Evolutionary conservation across 2,113 vertebrate species (phyloP).

Genomic region (Vulpes ferrilata): DNA sequence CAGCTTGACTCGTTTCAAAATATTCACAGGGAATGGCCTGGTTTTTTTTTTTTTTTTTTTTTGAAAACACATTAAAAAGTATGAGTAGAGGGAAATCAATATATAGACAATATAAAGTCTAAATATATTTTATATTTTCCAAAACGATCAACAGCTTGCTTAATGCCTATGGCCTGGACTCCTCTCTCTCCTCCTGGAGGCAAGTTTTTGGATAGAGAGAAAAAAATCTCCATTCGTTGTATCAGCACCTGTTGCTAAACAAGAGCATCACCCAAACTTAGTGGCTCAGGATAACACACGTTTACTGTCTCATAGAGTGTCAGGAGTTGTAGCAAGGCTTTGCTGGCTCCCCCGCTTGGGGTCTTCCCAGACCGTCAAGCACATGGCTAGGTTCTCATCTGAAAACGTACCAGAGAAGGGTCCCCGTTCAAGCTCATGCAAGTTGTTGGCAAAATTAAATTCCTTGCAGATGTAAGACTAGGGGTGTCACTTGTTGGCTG

Average conservation of each 20-base stretch:
- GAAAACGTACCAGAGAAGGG: neutral
- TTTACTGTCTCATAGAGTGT: neutral
- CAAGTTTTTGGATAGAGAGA: neutral
- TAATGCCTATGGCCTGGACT: neutral
- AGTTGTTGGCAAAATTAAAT: neutral
- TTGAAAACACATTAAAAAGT: neutral
- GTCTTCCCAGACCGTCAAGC: neutral
- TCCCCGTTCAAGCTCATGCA: neutral
- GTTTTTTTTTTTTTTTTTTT: neutral
- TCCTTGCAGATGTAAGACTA: neutral
- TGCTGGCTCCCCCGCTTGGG: neutral
- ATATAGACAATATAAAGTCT: neutral
- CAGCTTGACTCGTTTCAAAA: neutral
- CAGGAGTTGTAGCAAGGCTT: neutral
- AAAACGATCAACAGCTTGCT: neutral
- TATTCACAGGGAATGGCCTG: neutral
- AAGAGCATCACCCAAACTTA: neutral
- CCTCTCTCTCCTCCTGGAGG: neutral
- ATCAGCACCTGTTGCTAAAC: neutral
- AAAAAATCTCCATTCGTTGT: neutral
- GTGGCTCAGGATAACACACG: neutral
- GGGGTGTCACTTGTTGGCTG: neutral
- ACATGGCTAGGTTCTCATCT: neutral
- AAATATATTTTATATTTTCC: neutral
- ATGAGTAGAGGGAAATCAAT: neutral